Conservation (phyloP, 1,140 invertebrate genomes). For the Trinorchestia longiramus region DNA sequence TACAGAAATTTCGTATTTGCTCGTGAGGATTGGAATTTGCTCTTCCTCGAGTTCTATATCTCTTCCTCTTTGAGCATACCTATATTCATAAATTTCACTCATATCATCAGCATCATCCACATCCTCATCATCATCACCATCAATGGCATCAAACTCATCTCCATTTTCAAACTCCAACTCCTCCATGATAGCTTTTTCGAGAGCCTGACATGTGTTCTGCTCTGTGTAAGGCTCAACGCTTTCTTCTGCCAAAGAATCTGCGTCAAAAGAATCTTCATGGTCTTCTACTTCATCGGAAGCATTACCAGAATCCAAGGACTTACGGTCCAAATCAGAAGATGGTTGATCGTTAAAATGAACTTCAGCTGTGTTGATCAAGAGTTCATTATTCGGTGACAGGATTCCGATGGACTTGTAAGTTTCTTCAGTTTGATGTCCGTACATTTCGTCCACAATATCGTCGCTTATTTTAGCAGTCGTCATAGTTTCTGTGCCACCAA, state of each 20-base stretch:
- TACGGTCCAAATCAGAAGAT: background rate
- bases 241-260: constrained; percentile 41
- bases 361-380: constrained; percentile 3
- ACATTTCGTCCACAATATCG: constrained; percentile 9
- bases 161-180: background rate
- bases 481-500: background rate
- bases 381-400: background rate
- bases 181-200: background rate
- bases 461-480: constrained; percentile 4
- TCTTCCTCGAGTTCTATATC: background rate
- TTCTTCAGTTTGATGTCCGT: constrained; percentile 20
- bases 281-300: constrained; percentile 37
- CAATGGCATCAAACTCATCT: background rate
- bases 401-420: background rate
- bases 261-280: constrained; percentile 34
- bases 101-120: background rate
- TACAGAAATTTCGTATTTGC: constrained; percentile 20
- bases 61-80: background rate
- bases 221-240: background rate
- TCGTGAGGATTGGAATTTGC: background rate
- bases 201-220: background rate
- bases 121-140: background rate
- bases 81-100: background rate
- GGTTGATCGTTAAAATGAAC: background rate
- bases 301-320: constrained; percentile 40